Evolutionary conservation across 2,888 invertebrate species (phyloP), one percentile per base, ranked within the genome.

Genomic region (Druceiella hillmani): DNA sequence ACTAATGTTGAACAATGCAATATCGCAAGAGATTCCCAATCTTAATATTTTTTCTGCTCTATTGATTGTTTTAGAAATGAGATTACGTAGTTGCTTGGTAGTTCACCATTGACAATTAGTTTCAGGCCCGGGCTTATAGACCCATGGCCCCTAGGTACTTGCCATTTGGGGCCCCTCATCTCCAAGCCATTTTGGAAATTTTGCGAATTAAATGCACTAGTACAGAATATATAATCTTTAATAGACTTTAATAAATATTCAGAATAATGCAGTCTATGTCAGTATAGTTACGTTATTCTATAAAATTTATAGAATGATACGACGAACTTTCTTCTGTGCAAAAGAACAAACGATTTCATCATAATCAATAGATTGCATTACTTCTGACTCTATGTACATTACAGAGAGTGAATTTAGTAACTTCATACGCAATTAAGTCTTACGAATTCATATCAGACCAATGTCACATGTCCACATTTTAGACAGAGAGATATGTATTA

Each of bases 291-390:
- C n/a, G n/a, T n/a, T n/a, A n/a, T n/a, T n/a, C n/a, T n/a, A n/a
- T n/a, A n/a, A n/a, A n/a, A n/a, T n/a, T n/a, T n/a, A n/a, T n/a
- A n/a, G n/a, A n/a, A n/a, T n/a, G n/a, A n/a, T n/a, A n/a, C n/a
- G n/a, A n/a, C n/a, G n/a, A 20, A 20, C 22, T 20, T 20, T 20
- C 22, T 20, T 20, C 22, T 20, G 22, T 20, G 22, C 22, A 20
- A 20, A 20, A 20, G 22, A 20, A 20, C 6, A 9, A 20, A 20
- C 6, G 22, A 20, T 9, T 6, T 20, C 22, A 20, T 20, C 22
- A 20, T 20, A 20, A 9, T 20, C 22, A 20, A 20, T 20, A 9
- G 22, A 20, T 9, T 20, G 22, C 22, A 20, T 20, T 20, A 20
- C 9, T 20, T 20, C 22, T 20, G 22, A 20, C 22, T 20, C 22